Evolutionary conservation across 2,113 vertebrate species (phyloP).

Genomic region (Gobiocypris rarus): DNA sequence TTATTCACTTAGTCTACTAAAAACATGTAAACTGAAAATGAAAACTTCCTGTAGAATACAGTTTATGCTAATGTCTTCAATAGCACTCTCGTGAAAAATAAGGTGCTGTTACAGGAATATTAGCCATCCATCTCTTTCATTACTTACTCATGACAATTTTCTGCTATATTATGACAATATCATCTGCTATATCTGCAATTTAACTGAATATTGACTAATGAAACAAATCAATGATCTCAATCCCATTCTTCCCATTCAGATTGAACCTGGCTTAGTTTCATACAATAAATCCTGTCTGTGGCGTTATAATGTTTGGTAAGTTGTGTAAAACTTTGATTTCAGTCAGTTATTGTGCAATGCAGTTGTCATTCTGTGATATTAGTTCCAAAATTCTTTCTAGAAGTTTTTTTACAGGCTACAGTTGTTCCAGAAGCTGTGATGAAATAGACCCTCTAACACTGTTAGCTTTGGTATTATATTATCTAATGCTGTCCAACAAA

Average conservation of each 20-base stretch:
- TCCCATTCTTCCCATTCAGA: not conserved
- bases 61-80: not conserved
- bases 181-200: too few species aligned
- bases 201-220: not conserved
- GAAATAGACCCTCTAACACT: not conserved
- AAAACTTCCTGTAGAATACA: not conserved
- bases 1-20: not conserved
- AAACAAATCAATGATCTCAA: too few species aligned
- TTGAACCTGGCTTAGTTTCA: not conserved
- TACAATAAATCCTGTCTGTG: not conserved
- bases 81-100: not conserved
- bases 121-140: not conserved
- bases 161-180: too few species aligned
- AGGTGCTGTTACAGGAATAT: not conserved
- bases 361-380: slow-evolving; percentile 14
- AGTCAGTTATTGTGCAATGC: slow-evolving; percentile 12
- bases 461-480: slow-evolving; percentile 6
- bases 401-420: not conserved
- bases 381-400: not conserved
- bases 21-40: not conserved
- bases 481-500: not conserved
- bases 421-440: slow-evolving; percentile 9
- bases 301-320: not conserved
- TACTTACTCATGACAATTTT: too few species aligned
- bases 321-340: not conserved